Evolutionary conservation across 2,888 invertebrate genomes (phyloP), one percentile per base, ranked within the genome.

Genomic region (Sturmia bella): DNA sequence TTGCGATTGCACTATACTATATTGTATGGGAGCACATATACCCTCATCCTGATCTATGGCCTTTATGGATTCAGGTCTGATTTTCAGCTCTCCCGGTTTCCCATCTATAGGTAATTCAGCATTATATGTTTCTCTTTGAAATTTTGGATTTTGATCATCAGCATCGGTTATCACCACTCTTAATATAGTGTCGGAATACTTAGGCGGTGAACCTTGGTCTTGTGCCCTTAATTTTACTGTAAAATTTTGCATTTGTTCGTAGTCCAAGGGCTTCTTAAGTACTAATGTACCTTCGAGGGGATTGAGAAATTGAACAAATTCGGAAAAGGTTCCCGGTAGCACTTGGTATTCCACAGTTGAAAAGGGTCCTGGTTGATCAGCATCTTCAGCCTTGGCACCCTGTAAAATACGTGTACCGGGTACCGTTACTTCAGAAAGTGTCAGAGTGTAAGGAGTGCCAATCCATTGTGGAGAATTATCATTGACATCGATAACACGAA

Each of bases 91-190:
- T 0, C 93, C 90, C 0, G 89, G 88, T 3, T 88, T 86, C 0
- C 89, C 92, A 64, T 93, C 92, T 9, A 93, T 92, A 0, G 95
- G 95, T 70, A 97, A 87, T 7, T 93, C 91, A 0, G 95, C 94
- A 50, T 93, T 93, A 88, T 96, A 96, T 83, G 95, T 93, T 56
- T 96, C 95, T 82, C 94, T 93, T 9, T 93, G 88, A 89, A 97
- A 97, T 86, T 93, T 93, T 0, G 97, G 97, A 92, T 97, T 97
- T 91, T 97, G 97, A 90, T 97, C 97, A 87, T 97, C 97, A 0
- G 97, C 97, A 89, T 97, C 97, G 21, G 96, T 93, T 52, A 97
- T 95, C 83, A 95, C 94, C 0, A 98, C 95, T 3, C 93, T 93
- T 3, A 98, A 92, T 32, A 92, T 91, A 0, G 97, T 95, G 87